Conservation (phyloP, 2,797 vertebrate genomes). For the Peromyscus aztecus region DNA sequence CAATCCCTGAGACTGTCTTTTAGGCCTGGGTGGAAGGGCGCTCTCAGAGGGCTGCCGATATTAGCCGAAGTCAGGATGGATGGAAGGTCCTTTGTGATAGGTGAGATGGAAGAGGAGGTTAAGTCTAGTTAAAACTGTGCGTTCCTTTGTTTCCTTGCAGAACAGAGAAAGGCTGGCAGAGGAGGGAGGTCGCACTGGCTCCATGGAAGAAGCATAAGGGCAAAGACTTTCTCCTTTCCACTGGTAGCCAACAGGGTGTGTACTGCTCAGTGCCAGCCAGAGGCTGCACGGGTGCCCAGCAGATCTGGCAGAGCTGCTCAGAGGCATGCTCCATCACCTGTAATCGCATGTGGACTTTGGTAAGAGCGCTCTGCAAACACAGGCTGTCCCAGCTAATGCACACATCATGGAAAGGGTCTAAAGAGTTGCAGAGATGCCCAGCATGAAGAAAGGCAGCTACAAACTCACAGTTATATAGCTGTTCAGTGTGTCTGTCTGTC, state of each 20-base stretch:
- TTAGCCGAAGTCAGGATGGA: constrained; percentile 55
- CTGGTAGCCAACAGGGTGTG: constrained; percentile 81
- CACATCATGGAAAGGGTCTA: constrained; percentile 82
- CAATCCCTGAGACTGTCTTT: constrained; percentile 49
- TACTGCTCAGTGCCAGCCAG: constrained; percentile 78
- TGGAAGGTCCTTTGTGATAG: not conserved
- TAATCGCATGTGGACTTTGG: constrained; percentile 79
- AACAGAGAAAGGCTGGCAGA: constrained; percentile 74
- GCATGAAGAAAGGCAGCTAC: constrained; percentile 62
- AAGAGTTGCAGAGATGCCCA: constrained; percentile 82
- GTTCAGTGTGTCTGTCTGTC: not conserved
- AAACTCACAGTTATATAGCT: not conserved
- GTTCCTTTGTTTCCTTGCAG: constrained; percentile 67
- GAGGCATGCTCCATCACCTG: constrained; percentile 79
- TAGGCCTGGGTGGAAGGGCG: constrained; percentile 59
- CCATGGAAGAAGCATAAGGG: constrained; percentile 71
- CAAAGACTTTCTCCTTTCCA: constrained; percentile 80
- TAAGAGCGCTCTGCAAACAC: constrained; percentile 80
- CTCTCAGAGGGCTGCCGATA: not conserved
- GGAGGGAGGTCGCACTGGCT: constrained; percentile 71
- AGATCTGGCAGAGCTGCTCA: constrained; percentile 85
- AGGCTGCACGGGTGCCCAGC: constrained; percentile 80
- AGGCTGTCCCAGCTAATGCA: constrained; percentile 70
- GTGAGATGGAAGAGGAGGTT: not conserved
- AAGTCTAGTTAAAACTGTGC: not conserved